Evolutionary conservation across 2,888 invertebrate species (phyloP), one percentile per base, ranked within the genome.

Genomic region (Cheiracanthium punctorium): DNA sequence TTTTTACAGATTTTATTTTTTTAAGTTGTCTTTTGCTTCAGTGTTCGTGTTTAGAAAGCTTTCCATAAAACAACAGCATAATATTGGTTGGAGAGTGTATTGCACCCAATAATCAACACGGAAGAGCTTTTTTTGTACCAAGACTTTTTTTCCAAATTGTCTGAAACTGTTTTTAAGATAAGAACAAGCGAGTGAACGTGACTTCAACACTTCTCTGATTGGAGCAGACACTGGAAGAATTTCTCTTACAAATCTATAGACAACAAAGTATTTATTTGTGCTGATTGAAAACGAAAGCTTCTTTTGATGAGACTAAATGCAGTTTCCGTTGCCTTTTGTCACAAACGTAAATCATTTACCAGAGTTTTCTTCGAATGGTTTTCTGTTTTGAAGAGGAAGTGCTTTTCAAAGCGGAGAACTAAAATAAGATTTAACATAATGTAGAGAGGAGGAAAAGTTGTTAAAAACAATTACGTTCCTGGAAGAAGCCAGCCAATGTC

Each of bases 271-370:
- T 58, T 58, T 58, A 58, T 58, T 58, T 58, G 58, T 24, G 24
- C 58, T 58, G 58, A 58, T 58, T 58, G 58, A 58, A 58, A 58
- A 58, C 58, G 58, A 58, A 58, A 58, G 58, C 58, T 58, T n/a
- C 58, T 58, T 58, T 58, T 58, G 58, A 58, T 58, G 24, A 58
- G 58, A 24, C 58, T 58, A 58, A 58, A 58, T 58, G 58, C 24
- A 58, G 58, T 58, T 58, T 58, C 24, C 58, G 24, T 58, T 24
- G 58, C 58, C 58, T 24, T 58, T 58, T 58, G 58, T 58, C 58
- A 12, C 24, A 58, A 24, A 24, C 20, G 58, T 58, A 58, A 58
- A 58, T 58, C 58, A 58, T 58, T 58, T 58, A 58, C 58, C 24
- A 58, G 58, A 58, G 58, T 58, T 58, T 24, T 24, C 58, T 58